Evolutionary conservation across 92 coral and sea anemone species (phyloP), one percentile per base, ranked within the genome.

Genomic region (Phenganax stokvisi): DNA sequence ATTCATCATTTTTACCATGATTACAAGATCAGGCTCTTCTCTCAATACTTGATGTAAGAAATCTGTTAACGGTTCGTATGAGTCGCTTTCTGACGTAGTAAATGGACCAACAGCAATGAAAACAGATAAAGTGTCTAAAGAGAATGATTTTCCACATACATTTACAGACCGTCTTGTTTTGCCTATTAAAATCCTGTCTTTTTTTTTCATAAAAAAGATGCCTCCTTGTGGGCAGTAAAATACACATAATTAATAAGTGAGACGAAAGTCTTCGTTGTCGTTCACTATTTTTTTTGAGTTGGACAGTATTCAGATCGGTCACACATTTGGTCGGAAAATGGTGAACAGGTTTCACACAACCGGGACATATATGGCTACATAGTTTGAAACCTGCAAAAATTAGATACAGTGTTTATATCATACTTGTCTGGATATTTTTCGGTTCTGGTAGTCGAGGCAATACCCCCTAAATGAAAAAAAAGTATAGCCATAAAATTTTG

Each of bases 41-140:
- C 87, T 89, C 76, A 88, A 85, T 12, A 90, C 91, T 13, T 74
- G 85, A 30, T 56, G 72, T 60, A 94, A 90, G 53, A 94, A 88
- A 72, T 94, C 98, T 37, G 81, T 70, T 61, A 94, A 90, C 12
- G 98, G 98, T 58, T 94, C 98, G 86, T 94, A 94, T 60, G 82
- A 74, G 10, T 80, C 82, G 63, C 90, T 91, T 77, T 94, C 98
- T 78, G 98, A 90, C 16, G 98, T 94, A 47, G 98, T 91, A 57
- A 87, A 94, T 6, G 97, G 98, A 10, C 98, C 98, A 61, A 97
- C 96, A 56, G 89, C 94, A n/a, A 90, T 90, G 83, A 90, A 81
- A 82, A 92, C 68, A 10, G 89, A 81, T 72, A 94, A 90, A 20
- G 89, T 80, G 71, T 76, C 93, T 87, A 77, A 8, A 67, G 63